Evolutionary conservation across 1,140 invertebrate species (phyloP).

Genomic region (Brevipalpus yothersi): DNA sequence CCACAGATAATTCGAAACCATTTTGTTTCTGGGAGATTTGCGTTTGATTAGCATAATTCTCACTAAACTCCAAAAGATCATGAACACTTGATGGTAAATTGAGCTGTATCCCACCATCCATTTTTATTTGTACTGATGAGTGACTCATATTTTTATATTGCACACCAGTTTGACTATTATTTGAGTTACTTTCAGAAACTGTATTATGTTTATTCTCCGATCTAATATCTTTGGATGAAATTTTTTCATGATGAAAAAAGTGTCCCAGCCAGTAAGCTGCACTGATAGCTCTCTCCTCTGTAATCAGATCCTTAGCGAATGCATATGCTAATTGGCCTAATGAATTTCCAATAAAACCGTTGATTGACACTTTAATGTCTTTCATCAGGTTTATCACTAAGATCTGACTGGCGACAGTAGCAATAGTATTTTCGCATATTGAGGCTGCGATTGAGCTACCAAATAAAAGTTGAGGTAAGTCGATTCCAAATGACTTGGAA

Average conservation of each 20-base stretch:
- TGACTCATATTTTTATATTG: not conserved
- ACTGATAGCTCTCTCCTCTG: not conserved
- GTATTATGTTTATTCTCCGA: slow-evolving; percentile 25
- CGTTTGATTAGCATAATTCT: too few relatives aligned
- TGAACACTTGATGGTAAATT: too few relatives aligned
- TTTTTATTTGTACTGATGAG: not conserved
- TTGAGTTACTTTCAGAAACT: not conserved
- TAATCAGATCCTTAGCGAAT: not conserved
- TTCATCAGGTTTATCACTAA: not conserved
- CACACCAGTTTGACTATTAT: not conserved
- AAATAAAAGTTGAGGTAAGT: not conserved
- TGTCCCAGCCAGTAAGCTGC: not conserved
- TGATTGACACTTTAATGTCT: not conserved
- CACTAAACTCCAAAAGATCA: too few relatives aligned
- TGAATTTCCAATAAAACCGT: not conserved
- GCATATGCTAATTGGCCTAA: not conserved
- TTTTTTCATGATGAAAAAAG: not conserved
- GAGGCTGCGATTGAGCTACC: not conserved
- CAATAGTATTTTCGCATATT: not conserved
- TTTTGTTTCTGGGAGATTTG: too few relatives aligned
- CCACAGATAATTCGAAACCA: too few relatives aligned
- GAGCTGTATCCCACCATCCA: too few relatives aligned
- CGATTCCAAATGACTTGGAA: not conserved
- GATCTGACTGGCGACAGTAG: not conserved
- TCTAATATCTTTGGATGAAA: slow-evolving; percentile 35